Evolutionary conservation across 1,140 invertebrate species (phyloP).

Genomic region (Hylaeus anthracinus): DNA sequence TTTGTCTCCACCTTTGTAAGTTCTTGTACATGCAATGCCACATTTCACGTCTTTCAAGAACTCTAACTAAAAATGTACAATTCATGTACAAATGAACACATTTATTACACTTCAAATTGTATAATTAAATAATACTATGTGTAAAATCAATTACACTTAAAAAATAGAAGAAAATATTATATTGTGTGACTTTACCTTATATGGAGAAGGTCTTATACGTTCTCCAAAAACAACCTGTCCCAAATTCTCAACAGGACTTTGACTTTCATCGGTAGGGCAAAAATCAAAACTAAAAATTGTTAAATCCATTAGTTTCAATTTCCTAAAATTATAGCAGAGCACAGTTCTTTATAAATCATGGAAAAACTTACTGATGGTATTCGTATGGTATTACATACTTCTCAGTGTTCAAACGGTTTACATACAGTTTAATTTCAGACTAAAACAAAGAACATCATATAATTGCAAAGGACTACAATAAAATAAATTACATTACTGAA

Average conservation of each 20-base stretch:
- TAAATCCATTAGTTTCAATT: slow-evolving; percentile 65
- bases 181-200: slow-evolving; percentile 83
- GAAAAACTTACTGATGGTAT: slow-evolving; percentile 89
- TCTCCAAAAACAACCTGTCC: slow-evolving; percentile 99
- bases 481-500: slow-evolving; percentile 8
- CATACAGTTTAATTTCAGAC: slow-evolving; percentile 92
- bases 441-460: slow-evolving; percentile 81
- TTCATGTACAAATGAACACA: too few species aligned
- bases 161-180: neutral
- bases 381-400: slow-evolving; percentile 99
- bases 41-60: slow-evolving; percentile 90
- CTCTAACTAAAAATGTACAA: slow-evolving; percentile 76
- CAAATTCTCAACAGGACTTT: slow-evolving; percentile 97
- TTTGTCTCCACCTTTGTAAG: slow-evolving; percentile 85
- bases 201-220: slow-evolving; percentile 95
- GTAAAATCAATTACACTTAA: neutral
- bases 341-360: slow-evolving; percentile 72
- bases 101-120: too few species aligned
- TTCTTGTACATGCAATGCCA: slow-evolving; percentile 86
- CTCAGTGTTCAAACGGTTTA: slow-evolving; percentile 97
- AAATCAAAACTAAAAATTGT: slow-evolving; percentile 91
- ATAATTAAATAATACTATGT: too few species aligned
- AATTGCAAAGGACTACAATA: slow-evolving; percentile 17
- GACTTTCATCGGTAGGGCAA: slow-evolving; percentile 86
- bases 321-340: slow-evolving; percentile 51